Conservation (phyloP, 2,888 invertebrate genomes). For the Isotomurus palustris region DNA sequence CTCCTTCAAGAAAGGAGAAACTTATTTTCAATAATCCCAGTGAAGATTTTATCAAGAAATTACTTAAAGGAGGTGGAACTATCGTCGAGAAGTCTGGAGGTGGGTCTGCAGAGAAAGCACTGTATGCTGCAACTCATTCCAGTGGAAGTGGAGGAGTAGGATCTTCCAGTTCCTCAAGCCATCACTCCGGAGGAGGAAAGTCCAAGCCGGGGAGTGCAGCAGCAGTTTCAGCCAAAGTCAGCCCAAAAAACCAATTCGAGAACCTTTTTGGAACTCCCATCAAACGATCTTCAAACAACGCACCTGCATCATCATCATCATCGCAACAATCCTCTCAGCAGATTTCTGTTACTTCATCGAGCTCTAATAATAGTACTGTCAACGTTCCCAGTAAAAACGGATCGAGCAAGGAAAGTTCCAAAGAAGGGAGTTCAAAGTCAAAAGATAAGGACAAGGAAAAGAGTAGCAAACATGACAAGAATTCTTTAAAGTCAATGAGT, state of each 20-base stretch:
- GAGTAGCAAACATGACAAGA: constrained; percentile 10
- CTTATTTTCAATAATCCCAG: constrained; percentile 78
- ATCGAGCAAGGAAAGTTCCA: constrained; percentile 30
- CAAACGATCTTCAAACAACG: constrained; percentile 52
- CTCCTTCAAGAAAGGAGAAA: constrained; percentile 70
- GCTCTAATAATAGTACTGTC: constrained; percentile 2
- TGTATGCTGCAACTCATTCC: constrained; percentile 18
- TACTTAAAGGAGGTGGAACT: constrained; percentile 78
- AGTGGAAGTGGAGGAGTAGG: constrained; percentile 21
- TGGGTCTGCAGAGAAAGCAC: constrained; percentile 25
- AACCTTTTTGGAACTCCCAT: constrained; percentile 79
- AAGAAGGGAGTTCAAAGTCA: constrained; percentile 25
- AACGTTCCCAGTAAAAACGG: constrained; percentile 28
- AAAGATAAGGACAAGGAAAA: constrained; percentile 19
- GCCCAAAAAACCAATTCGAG: constrained; percentile 61
- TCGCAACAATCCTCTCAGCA: constrained; percentile 4
- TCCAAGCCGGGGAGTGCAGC: constrained; percentile 27
- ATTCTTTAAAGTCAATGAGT: constrained; percentile 23
- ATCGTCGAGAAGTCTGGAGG: constrained; percentile 27
- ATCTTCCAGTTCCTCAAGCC: constrained; percentile 12
- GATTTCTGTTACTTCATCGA: constrained; percentile 8
- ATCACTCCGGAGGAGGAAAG: constrained; percentile 39
- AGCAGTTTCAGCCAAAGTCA: constrained; percentile 34
- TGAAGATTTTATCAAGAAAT: constrained; percentile 81
- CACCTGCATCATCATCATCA: background rate